These are phyloP conservation scores for Denticeps clupeoides DNA, from an alignment of 2,797 vertebrate genomes.

Conservation along the genomic window DNA sequence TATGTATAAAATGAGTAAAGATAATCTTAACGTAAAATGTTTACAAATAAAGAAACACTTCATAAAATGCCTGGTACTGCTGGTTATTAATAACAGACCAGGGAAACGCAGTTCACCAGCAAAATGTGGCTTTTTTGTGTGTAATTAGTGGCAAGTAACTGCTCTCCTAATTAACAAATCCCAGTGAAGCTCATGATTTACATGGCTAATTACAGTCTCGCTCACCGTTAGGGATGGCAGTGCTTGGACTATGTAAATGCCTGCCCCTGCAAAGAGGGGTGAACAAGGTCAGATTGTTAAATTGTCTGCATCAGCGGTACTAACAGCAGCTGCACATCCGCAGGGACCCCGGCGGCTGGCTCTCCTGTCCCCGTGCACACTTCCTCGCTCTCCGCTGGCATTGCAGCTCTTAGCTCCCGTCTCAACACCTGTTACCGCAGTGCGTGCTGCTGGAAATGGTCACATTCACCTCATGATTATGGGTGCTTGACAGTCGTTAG, in stretches of 20 bases:
- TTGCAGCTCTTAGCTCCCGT: neutral
- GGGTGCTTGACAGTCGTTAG: neutral
- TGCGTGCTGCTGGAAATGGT: neutral
- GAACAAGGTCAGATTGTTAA: slow-evolving; percentile 18
- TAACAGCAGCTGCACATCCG: neutral
- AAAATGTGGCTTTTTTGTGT: slow-evolving; percentile 14
- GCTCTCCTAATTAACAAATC: slow-evolving; percentile 23
- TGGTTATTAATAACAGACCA: too few species aligned
- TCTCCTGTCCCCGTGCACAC: neutral
- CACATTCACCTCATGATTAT: neutral
- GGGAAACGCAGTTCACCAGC: too few species aligned
- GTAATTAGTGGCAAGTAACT: slow-evolving; percentile 16
- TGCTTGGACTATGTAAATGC: slow-evolving; percentile 19
- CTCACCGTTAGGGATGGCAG: slow-evolving; percentile 11
- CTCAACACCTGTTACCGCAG: neutral
- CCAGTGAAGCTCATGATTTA: slow-evolving; percentile 26
- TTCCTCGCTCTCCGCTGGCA: too few species aligned
- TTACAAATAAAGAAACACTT: too few species aligned
- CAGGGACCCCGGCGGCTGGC: neutral
- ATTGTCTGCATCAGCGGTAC: slow-evolving; percentile 19
- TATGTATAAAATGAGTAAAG: too few species aligned
- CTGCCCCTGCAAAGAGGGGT: slow-evolving; percentile 9
- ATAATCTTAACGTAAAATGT: too few species aligned
- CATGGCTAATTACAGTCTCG: slow-evolving; percentile 30
- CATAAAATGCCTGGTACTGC: too few species aligned